Percentiles rank a stretch among this genome's conserved stretches.
phyloP scores from a whole-genome alignment of 2,113 vertebrate genomes.

The Strix uralensis region DNA sequence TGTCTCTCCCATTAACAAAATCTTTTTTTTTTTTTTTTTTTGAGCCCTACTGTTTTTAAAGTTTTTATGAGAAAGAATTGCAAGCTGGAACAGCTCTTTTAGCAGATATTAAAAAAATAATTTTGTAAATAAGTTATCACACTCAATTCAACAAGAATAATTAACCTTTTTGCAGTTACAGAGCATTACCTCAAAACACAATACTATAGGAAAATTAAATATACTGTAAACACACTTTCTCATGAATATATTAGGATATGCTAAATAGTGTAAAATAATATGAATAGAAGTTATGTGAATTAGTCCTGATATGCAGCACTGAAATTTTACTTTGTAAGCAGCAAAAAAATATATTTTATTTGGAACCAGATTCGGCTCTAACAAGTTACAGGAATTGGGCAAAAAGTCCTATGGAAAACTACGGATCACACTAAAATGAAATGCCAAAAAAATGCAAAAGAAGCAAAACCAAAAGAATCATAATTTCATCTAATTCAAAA shows the following conservation, averaged over 20 bases:
- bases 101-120: not conserved
- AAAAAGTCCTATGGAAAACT: not conserved
- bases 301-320: not conserved
- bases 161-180: not conserved
- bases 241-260: not conserved
- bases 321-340: not conserved
- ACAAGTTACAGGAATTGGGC: not conserved
- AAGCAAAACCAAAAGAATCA: not conserved
- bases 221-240: not conserved
- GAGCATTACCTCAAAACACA: not conserved
- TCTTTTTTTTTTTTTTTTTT: not conserved
- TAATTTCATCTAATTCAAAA: not conserved
- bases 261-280: not conserved
- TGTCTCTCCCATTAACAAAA: not conserved
- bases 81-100: not conserved
- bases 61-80: not conserved
- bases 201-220: not conserved
- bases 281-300: not conserved
- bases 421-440: not conserved
- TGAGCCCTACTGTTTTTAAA: not conserved
- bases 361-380: not conserved
- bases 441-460: not conserved
- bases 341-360: not conserved
- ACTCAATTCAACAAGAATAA: not conserved
- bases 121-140: not conserved